phyloP scores from a whole-genome alignment of 2,888 invertebrate genomes.

The Baccha elongata region DNA sequence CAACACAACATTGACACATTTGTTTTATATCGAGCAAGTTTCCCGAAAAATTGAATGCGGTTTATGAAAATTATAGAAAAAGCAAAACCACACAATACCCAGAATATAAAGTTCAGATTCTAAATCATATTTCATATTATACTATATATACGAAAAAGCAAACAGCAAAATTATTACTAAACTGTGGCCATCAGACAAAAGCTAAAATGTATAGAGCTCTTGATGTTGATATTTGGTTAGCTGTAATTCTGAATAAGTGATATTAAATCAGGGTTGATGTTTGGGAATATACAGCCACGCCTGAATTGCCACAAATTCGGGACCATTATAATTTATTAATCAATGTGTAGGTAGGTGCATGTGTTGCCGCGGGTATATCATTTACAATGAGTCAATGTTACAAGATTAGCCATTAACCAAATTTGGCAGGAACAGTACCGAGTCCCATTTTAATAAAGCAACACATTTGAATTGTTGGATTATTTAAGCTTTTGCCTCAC shows the following conservation, averaged over 20 bases:
- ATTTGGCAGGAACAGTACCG: background rate
- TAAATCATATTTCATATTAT: too few species aligned
- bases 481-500: background rate
- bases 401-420: conserved; percentile 5
- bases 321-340: background rate
- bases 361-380: too few species aligned
- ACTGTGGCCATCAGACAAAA: too few species aligned
- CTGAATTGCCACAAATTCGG: background rate
- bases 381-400: background rate
- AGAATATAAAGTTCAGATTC: too few species aligned
- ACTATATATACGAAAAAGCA: too few species aligned
- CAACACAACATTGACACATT: too few species aligned
- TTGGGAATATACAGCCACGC: background rate
- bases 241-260: background rate
- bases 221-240: background rate
- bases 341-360: too few species aligned
- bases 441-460: background rate
- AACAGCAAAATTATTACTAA: too few species aligned
- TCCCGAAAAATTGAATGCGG: too few species aligned
- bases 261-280: background rate
- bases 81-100: too few species aligned
- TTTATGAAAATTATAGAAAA: too few species aligned
- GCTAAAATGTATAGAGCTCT: background rate
- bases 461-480: background rate
- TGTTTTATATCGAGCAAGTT: too few species aligned